Evolutionary conservation across 2,797 vertebrate species (phyloP), one percentile per base, ranked within the genome.

Genomic region (Sebastes miniatus): DNA sequence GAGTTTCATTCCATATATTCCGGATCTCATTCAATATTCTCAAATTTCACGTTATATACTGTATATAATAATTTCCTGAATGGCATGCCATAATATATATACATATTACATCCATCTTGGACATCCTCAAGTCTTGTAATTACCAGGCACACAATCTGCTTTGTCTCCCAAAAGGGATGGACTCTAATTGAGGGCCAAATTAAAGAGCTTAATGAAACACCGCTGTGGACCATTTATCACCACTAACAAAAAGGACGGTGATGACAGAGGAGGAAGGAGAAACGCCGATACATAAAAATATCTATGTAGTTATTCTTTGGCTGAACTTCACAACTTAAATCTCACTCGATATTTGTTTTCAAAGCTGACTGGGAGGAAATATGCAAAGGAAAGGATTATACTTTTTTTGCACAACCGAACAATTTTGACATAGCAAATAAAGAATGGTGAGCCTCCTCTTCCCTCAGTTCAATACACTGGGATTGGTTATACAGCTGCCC

Each of bases 171-270:
- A 88, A 92, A 87, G 77, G 83, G 84, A 88, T 87, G 43, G 84
- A 72, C 85, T 89, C 82, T 91, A 91, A 92, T 93, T 91, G 84
- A 79, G 79, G 73, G 80, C 85, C 85, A 92, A 91, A 94, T 94
- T 93, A 93, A 92, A 91, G 84, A 82, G 84, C 83, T 84, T 93
- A 94, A 94, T 94, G 91, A 93, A 90, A 92, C 81, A 77, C 74
- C 76, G 75, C 77, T 75, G 80, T 54, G 72, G 87, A 83, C 76
- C 88, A 92, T 94, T 92, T 83, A 93, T 94, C 93, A 93, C 79
- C 71, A 39, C 73, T 87, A 84, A 86, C 87, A 70, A 64, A 80
- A 39, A 36, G 61, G 73, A 74, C 56, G 73, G 63, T 14, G 56
- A 67, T 59, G 47, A 78, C 74, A 80, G 73, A 65, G 31, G 7